A percentile compares a stretch with the other conserved stretches of the same genome.
Conservation (phyloP, 2,113 vertebrate genomes). For the Datnioides undecimradiatus region DNA sequence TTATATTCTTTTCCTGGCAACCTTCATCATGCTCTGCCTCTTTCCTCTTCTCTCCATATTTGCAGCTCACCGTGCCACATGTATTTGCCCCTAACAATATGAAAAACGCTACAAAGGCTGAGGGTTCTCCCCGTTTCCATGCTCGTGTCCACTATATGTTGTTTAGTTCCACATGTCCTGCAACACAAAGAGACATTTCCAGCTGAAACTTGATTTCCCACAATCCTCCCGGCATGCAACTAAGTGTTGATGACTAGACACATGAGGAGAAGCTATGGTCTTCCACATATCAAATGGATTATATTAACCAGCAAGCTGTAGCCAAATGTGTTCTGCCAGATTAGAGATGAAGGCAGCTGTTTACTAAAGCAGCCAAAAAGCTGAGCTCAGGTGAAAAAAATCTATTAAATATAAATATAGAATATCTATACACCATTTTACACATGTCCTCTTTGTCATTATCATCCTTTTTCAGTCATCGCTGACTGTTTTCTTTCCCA, state of each 20-base stretch:
- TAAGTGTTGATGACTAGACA: neutral
- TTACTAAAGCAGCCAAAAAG: conserved; percentile 5
- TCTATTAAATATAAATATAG: neutral
- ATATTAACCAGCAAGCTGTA: neutral
- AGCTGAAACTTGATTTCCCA: neutral
- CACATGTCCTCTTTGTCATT: neutral
- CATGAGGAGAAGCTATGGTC: neutral
- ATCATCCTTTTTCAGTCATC: neutral
- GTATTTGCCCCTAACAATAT: neutral
- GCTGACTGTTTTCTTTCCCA: conserved; percentile 4
- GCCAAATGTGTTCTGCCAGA: conserved; percentile 10
- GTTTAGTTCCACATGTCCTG: neutral
- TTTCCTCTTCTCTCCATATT: neutral
- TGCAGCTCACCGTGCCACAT: conserved; percentile 12
- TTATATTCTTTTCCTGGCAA: neutral
- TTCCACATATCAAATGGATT: neutral
- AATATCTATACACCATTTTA: neutral
- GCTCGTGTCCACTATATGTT: neutral
- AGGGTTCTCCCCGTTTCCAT: neutral
- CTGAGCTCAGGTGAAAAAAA: neutral
- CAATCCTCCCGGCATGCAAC: neutral
- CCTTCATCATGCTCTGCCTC: neutral
- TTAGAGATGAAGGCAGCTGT: neutral
- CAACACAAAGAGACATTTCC: neutral
- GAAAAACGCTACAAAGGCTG: neutral